Base-by-base conservation (phyloP, 2,113 vertebrate genomes). In the Peromyscus leucopus region DNA sequence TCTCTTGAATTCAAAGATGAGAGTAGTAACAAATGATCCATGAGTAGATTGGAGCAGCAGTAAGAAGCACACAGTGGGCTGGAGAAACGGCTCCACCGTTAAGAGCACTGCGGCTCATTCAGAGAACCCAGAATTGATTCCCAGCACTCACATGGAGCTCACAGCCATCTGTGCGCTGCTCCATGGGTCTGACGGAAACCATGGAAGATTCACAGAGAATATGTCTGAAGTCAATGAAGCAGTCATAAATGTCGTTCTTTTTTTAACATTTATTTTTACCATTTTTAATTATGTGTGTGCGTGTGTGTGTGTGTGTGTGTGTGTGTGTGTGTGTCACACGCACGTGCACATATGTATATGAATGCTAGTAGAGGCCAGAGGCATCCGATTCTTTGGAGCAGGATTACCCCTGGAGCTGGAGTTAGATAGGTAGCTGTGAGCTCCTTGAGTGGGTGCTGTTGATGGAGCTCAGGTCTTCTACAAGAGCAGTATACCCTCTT, bases 1-100 rank as follows among this genome's bases (percentile, higher is more conserved):
- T 89, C 61, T 72, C 48, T 94, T 97, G 72, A 91, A 78, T 57
- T 91, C 76, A 63, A 63, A 91, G 65, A 87, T 48, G n/a, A 71
- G 10, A 16, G 4, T 36, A 28, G 19, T 72, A 69, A 17, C 59
- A 67, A 93, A 69, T 85, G 80, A 42, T 57, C 75, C 3, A 21
- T 0, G 78, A 69, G 61, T 28, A 75, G 80, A 36, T 36, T 59
- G 4, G 85, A 95, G 71, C n/a, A 36, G 0, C 74, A 31, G 5
- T 6, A 63, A 75, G 84, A 21, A 59, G 33, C 79, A 82, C 21
- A 83, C 21, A 15, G 79, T 24, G 36, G 36, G 33, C 21, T 59
- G 79, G 55, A 59, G 55, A 59, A 10, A n/a, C 24, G 79, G 11
- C 10, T 21, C 19, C 33, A 1, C 59, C 36, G 36, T 83, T 26